Evolutionary conservation across 53 echinoderm and acorn worm genomes (phyloP), one percentile per base, ranked within the genome.

Genomic region (Actinopyga echinites): DNA sequence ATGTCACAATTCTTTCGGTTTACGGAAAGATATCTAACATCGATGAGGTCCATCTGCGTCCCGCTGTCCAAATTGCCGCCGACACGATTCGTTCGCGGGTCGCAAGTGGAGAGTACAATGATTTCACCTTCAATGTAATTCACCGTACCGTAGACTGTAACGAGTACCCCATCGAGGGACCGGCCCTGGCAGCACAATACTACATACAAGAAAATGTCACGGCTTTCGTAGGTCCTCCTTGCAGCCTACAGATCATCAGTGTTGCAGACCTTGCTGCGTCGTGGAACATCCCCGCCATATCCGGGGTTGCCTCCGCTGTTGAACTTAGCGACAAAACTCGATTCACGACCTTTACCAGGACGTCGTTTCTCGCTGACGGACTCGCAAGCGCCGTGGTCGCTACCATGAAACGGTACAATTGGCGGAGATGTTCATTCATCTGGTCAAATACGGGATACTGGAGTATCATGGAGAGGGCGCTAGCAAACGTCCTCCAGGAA

Each of bases 221-320:
- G 10, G 87, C 84, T 9, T 86, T 95, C 53, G 63, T 95, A 32
- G 95, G 95, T 12, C 95, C 95, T 40, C 83, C 84, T 1, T 95
- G 95, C 64, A 93, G 93, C 57, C 64, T 79, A n/a, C 45, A 67
- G 21, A 69, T 89, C 57, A 56, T 78, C 40, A 62, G 86, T 31
- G 82, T 90, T 29, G 92, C 88, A 0, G 95, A 92, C n/a, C 63
- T 95, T 7, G 79, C 90, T 13, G 90, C 92, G 11, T 79, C 54
- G 33, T 92, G 88, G 90, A 90, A 93, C 56, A 40, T 93, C 5
- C 95, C 95, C 42, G 80, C 93, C 42, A 33, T 95, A 17, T 89
- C 95, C 1, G 92, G 92, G 32, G 78, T 86, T 8, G 69, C 92
- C 42, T 74, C 86, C 6, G 80, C 84, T 22, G 59, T 79, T 38